Evolutionary conservation across 2,888 invertebrate species (phyloP).

Genomic region (Rotaria sp.): DNA sequence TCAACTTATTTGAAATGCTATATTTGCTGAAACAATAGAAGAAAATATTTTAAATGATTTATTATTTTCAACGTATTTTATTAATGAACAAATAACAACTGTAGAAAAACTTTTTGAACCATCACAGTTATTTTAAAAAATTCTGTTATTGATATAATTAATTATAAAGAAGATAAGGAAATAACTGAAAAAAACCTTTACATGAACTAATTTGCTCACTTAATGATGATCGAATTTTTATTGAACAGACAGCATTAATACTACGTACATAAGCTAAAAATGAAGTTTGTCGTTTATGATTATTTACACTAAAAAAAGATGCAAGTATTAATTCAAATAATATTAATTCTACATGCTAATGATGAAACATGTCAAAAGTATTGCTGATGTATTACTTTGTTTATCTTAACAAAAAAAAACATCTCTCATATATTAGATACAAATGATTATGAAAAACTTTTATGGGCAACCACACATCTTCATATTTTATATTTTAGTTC

Average conservation of each 20-base stretch:
- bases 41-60: slow-evolving; percentile 30
- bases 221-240: slow-evolving; percentile 30
- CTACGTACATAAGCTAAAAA: slow-evolving; percentile 28
- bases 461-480: slow-evolving; percentile 37
- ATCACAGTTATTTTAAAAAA: slow-evolving; percentile 63
- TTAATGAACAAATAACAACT: slow-evolving; percentile 58
- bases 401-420: neutral
- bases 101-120: slow-evolving; percentile 92
- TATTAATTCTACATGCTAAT: neutral
- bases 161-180: slow-evolving; percentile 36
- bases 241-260: slow-evolving; percentile 33
- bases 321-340: neutral
- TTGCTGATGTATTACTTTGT: neutral
- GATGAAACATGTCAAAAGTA: neutral
- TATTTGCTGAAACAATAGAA: slow-evolving; percentile 96
- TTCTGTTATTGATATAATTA: slow-evolving; percentile 36
- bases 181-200: slow-evolving; percentile 33
- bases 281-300: slow-evolving; percentile 11
- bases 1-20: slow-evolving; percentile 90
- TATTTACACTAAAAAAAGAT: neutral
- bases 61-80: neutral
- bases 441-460: slow-evolving; percentile 40
- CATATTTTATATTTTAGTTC: slow-evolving; percentile 38
- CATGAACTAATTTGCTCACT: slow-evolving; percentile 30
- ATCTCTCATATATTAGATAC: slow-evolving; percentile 32